Evolutionary conservation across 2,113 vertebrate genomes (phyloP).

Genomic region (Phaethornis superciliosus): DNA sequence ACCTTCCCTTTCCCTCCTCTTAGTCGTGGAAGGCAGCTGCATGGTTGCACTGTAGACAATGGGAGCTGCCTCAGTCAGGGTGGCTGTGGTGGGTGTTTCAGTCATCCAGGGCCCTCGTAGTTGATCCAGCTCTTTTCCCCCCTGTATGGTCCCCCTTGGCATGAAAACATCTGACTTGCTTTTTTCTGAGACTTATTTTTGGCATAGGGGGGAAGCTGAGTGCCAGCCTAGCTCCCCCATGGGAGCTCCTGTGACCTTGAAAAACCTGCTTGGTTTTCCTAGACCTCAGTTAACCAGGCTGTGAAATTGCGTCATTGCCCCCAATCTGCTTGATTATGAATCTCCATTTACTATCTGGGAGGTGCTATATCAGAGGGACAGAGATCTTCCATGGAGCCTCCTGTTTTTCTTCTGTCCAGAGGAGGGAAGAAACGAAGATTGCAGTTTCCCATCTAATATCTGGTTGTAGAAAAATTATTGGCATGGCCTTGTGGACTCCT

Average conservation of each 20-base stretch:
- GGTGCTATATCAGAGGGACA: not conserved
- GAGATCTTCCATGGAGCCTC: not conserved
- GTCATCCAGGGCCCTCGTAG: not conserved
- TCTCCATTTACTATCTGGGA: not conserved
- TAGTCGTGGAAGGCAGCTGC: not conserved
- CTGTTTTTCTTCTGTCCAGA: not conserved
- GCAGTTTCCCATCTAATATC: not conserved
- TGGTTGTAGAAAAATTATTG: not conserved
- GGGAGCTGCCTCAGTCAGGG: not conserved
- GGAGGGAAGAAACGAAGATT: not conserved
- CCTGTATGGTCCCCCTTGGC: accelerated
- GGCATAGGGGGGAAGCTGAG: accelerated
- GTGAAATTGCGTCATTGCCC: not conserved
- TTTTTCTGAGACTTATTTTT: not conserved
- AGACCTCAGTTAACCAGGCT: not conserved
- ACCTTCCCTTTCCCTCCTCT: not conserved
- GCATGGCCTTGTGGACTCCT: not conserved
- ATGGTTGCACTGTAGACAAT: not conserved
- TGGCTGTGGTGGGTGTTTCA: accelerated
- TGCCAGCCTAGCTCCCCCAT: accelerated
- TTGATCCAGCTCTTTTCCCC: not conserved
- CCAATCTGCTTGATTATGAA: not conserved
- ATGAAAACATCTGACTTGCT: not conserved
- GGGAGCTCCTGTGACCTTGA: not conserved
- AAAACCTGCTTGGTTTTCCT: not conserved